phyloP scores from a whole-genome alignment of 2,797 vertebrate species.

The Borostomias antarcticus region DNA sequence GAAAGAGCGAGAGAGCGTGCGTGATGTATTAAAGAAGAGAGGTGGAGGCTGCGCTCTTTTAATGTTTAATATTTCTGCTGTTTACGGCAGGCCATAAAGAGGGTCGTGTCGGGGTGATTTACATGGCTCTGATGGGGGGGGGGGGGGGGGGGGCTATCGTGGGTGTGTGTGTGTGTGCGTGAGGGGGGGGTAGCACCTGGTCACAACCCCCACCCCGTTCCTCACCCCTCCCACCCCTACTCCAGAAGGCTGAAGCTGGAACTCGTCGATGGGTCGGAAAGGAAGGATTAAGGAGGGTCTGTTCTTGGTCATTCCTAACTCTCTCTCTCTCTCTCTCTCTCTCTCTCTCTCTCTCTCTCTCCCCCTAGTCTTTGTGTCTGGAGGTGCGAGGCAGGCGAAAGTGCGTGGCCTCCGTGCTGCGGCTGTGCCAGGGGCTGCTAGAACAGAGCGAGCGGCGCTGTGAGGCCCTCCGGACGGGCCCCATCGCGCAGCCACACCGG shows the following conservation, averaged over 20 bases:
- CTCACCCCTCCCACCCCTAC: no score
- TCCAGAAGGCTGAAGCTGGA: not conserved
- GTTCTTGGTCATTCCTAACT: conserved; percentile 6
- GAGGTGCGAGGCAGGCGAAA: conserved; percentile 89
- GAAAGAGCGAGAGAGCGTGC: not conserved
- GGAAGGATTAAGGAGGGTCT: conserved; percentile 11
- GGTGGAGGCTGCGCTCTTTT: conserved; percentile 44
- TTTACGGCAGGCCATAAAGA: conserved; percentile 53
- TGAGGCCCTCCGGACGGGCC: conserved; percentile 50
- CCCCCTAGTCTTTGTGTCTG: conserved; percentile 83
- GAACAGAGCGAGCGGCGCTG: conserved; percentile 79
- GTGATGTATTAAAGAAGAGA: not conserved
- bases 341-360: not conserved
- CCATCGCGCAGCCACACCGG: conserved; percentile 36
- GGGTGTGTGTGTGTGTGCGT: conserved; percentile 22
- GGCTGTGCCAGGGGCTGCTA: conserved; percentile 92
- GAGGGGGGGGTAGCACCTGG: not conserved
- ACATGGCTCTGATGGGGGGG: conserved; percentile 63
- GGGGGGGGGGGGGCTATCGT: conserved; percentile 50
- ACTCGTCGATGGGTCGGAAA: not conserved
- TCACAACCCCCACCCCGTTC: no score
- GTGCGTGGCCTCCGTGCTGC: conserved; percentile 88
- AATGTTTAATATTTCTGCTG: conserved; percentile 59
- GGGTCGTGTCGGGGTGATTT: conserved; percentile 49
- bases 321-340: conserved; percentile 5